Evolutionary conservation across 2,888 invertebrate genomes (phyloP), one percentile per base, ranked within the genome.

Genomic region (Lordiphosa fenestrarum): DNA sequence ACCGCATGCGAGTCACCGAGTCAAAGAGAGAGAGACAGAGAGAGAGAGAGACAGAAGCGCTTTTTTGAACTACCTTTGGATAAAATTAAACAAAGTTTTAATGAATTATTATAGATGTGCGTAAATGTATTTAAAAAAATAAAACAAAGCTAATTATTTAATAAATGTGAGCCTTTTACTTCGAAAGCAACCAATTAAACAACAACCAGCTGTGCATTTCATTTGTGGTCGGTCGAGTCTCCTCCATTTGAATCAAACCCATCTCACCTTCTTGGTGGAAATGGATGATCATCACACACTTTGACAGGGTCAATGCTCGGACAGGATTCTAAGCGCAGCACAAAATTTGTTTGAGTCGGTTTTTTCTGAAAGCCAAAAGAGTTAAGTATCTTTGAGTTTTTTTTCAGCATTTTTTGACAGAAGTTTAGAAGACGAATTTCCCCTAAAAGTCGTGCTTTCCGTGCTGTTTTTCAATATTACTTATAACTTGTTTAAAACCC

Each of bases 111-210:
- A 39, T 53, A 59, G 57, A 73, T 71, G 64, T 77, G 84, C 78
- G 84, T 84, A 10, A 30, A 30, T 4, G 78, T 84, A 77, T 84
- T 82, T 73, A 84, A 73, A 54, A 84, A 68, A 58, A 73, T 66
- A 77, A 69, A 77, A 65, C 53, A 68, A 73, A 46, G 77, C 81
- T 73, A 62, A 70, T 69, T 65, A 65, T 52, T 61, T 44, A 84
- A 77, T 82, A 82, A 84, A 77, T 68, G 71, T 77, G 78, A 73
- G 82, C 82, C 78, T 81, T 76, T 84, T 73, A 76, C 82, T 84
- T 84, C 67, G 40, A 81, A 69, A 84, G 82, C 73, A 57, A 59
- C n/a, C 4, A 44, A 21, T 13, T 15, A 15, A 10, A 30, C n/a
- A 30, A 9, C 30, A 30, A 2, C 7, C 9, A 30, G 30, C 42